Evolutionary conservation across 2,888 invertebrate genomes (phyloP), one percentile per base, ranked within the genome.

Genomic region (Acronicta leporina): DNA sequence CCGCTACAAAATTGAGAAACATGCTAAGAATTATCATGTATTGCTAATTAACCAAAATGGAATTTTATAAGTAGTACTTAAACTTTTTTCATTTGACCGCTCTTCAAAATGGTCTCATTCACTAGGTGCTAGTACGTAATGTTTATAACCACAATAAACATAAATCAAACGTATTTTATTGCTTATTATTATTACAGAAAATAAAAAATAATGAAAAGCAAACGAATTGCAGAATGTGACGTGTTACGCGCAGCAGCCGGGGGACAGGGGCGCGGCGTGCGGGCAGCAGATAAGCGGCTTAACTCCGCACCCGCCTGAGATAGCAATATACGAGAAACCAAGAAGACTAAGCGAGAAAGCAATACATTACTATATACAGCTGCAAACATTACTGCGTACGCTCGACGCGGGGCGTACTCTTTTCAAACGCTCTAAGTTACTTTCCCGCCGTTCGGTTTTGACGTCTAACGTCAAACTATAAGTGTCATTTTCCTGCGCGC

Each of bases 201-300:
- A 69, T 68, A 68, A 69, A 71, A 77, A 78, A 73, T 70, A 78
- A 73, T 63, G 64, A 78, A 75, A 68, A 56, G 59, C 54, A 72
- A 75, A 76, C 74, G 80, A 81, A 78, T 88, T 86, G 81, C 86
- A 90, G 92, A 92, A 94, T 93, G 82, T 68, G 68, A 78, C 88
- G 79, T 67, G 72, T 84, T 88, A 88, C 88, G 84, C 92, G 90
- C 90, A 92, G 90, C 92, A 89, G 90, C 91, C 90, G 90, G 77
- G 87, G 78, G 74, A 63, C 81, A 76, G 87, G 86, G 87, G 87
- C 81, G 91, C 79, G 90, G 91, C 89, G 93, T 92, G 94, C 92
- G 92, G 93, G 92, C 86, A 64, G 91, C 78, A 92, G 94, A 94
- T 94, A 94, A 94, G 94, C 94, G 92, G 94, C 94, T 94, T 94